These are phyloP conservation scores for Hemithea aestivaria DNA, from an alignment of 2,888 invertebrate species.

Conservation along the genomic window DNA sequence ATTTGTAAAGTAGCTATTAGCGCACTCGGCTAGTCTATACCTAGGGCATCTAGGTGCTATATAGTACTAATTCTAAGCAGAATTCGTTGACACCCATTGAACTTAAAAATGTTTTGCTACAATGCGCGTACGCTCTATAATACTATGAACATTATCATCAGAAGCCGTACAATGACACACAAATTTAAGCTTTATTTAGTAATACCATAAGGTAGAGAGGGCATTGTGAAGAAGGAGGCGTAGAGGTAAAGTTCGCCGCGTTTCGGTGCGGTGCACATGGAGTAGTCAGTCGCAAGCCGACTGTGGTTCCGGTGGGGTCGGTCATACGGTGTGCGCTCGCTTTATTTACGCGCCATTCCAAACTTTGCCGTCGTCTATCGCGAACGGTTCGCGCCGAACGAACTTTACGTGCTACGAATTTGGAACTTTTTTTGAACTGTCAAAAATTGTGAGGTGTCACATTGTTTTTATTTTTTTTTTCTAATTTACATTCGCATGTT, in stretches of 20 bases:
- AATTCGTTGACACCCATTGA: too few relatives aligned
- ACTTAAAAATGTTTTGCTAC: too few relatives aligned
- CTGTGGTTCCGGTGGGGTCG: constrained; percentile 80
- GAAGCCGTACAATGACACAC: constrained; percentile 24
- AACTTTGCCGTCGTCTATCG: constrained; percentile 46
- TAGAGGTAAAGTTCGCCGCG: constrained; percentile 46
- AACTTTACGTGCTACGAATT: constrained; percentile 20
- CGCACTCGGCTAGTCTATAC: too few relatives aligned
- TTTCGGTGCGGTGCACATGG: constrained; percentile 75
- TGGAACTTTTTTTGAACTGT: constrained; percentile 20
- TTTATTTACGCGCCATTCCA: constrained; percentile 53
- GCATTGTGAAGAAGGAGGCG: too few relatives aligned
- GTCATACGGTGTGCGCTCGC: constrained; percentile 66
- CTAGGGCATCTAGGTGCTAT: too few relatives aligned
- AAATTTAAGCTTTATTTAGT: constrained; percentile 27
- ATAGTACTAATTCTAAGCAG: too few relatives aligned
- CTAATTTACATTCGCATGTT: constrained; percentile 10
- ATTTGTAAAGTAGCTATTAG: too few relatives aligned
- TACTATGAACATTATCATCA: constrained; percentile 62
- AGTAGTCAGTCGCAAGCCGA: constrained; percentile 71
- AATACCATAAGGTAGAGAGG: constrained; percentile 26
- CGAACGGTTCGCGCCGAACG: constrained; percentile 56
- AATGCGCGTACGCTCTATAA: constrained; percentile 72
- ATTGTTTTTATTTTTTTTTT: constrained; percentile 18
- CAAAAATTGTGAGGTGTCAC: too few relatives aligned